phyloP scores from a whole-genome alignment of 1,140 invertebrate genomes.

The Oppia nitens region DNA sequence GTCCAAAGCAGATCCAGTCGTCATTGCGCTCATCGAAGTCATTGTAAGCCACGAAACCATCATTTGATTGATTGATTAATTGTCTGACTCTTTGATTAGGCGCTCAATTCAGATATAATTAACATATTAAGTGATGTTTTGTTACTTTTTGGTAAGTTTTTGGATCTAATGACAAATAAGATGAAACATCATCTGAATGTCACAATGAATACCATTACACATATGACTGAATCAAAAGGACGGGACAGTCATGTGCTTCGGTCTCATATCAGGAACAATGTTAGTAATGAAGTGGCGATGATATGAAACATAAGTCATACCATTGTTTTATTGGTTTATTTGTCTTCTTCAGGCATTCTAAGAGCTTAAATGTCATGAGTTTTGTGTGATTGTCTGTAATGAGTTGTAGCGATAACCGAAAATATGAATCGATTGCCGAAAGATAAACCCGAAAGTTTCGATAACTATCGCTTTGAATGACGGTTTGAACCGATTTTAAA shows the following conservation, averaged over 20 bases:
- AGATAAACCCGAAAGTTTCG: no score
- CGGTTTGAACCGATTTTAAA: no score
- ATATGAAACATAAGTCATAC: no score
- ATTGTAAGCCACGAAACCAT: conserved; percentile 21
- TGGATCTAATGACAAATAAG: not conserved
- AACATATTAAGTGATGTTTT: conserved; percentile 28
- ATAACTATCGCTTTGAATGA: no score
- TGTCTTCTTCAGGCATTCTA: no score
- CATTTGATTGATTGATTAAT: not conserved
- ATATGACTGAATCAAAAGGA: no score
- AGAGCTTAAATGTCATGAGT: no score
- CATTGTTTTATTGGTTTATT: no score
- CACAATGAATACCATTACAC: no score
- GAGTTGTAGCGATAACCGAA: no score
- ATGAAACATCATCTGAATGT: not conserved
- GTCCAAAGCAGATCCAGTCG: conserved; percentile 25
- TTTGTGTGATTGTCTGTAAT: no score
- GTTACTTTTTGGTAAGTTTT: conserved; percentile 26
- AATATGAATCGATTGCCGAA: no score
- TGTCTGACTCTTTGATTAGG: conserved; percentile 22
- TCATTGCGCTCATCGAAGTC: conserved; percentile 24
- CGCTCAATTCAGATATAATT: conserved; percentile 23
- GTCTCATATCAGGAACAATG: not conserved
- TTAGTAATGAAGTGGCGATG: not conserved
- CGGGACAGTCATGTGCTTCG: conserved; percentile 4